phyloP scores from a whole-genome alignment of 2,113 vertebrate genomes.

The Spilogale gracilis region DNA sequence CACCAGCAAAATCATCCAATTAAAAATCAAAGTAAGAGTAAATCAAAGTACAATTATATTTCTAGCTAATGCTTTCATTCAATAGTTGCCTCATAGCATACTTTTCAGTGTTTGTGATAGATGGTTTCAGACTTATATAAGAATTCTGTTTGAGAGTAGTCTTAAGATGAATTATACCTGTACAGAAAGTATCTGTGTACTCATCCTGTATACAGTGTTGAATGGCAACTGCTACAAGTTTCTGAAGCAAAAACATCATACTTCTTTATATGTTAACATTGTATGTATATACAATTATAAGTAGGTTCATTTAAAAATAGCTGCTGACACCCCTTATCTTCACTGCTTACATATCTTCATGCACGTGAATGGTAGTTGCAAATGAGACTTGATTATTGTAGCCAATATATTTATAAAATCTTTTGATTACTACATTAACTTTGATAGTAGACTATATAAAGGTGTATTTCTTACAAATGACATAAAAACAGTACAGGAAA shows the following conservation, averaged over 20 bases:
- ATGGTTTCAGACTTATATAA: neutral
- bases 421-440: neutral
- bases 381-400: neutral
- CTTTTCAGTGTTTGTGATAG: constrained; percentile 5
- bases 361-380: neutral
- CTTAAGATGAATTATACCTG: neutral
- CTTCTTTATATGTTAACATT: neutral
- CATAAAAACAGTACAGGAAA: neutral
- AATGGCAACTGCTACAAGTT: neutral
- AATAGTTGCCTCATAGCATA: neutral
- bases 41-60: constrained; percentile 54
- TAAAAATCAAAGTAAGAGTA: constrained; percentile 60
- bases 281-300: neutral
- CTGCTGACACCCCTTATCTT: neutral
- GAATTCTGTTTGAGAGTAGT: neutral
- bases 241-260: neutral
- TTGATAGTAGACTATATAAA: neutral
- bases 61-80: constrained; percentile 21
- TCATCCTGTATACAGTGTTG: neutral
- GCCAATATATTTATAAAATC: neutral
- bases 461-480: constrained; percentile 21
- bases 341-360: neutral
- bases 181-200: neutral
- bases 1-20: constrained; percentile 16
- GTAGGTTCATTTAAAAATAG: neutral